Base-by-base conservation (phyloP, 2,113 vertebrate genomes). In the Butorides virescens region DNA sequence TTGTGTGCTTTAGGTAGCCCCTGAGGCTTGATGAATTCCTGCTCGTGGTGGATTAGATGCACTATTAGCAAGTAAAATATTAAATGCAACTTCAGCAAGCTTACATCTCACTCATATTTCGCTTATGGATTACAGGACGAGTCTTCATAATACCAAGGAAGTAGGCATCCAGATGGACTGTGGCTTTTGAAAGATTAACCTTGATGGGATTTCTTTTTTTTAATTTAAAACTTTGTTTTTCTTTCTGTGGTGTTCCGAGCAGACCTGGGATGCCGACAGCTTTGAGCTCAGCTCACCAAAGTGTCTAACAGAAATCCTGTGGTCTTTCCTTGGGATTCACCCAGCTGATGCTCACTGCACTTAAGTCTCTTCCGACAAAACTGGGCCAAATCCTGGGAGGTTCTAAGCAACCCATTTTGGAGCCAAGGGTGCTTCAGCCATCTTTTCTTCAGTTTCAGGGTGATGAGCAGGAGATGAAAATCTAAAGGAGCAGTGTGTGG, bases 121-220 rank as follows among this genome's bases (percentile, higher is more conserved):
- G 5, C 44, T 91, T 85, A 72, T 8, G 55, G 65, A 49, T 68
- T 53, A 8, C 56, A 86, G 53, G 76, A 47, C 13, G 16, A 93
- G 76, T 68, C 87, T 76, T 94, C 5, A 3, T 77, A 92, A 85
- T 90, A 53, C 23, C 37, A 13, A 77, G 58, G 42, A 92, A 91
- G 72, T 78, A 73, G 29, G 18, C 59, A 80, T 59, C 53, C 84
- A 92, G 86, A 82, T 87, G 88, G 80, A 68, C 88, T 37, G 23
- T 9, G 11, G 65, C 87, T 95, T 92, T 87, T 62, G 46, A 87
- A 95, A 97, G 90, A 92, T 93, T 94, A 97, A 76, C 34, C n/a
- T 95, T 78, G 36, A 88, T 70, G 56, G 32, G 73, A 74, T 94
- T 88, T 85, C n/a, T 90, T 50, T 84, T 84, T 90, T 92, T 90